A percentile compares a stretch with the other conserved stretches of the same genome.
These are phyloP conservation scores for Liopterus haemorrhoidalis DNA, from an alignment of 2,888 invertebrate species.

Conservation along the genomic window DNA sequence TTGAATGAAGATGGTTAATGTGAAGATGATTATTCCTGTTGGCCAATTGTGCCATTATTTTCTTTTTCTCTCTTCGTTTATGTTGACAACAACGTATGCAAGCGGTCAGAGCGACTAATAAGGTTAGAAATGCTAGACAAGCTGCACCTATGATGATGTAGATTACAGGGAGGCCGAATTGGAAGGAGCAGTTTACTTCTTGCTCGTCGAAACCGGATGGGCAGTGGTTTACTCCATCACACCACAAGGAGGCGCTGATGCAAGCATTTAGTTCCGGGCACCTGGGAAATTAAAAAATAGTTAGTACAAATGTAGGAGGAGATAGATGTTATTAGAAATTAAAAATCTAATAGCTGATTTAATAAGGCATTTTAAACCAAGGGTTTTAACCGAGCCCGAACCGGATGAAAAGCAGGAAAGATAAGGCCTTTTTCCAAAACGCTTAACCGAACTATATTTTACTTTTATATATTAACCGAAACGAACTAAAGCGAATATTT, in stretches of 20 bases:
- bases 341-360: slow-evolving; percentile 22
- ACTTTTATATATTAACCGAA: too few relatives aligned
- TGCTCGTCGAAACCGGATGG: slow-evolving; percentile 78
- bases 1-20: slow-evolving; percentile 55
- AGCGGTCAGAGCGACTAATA: slow-evolving; percentile 56
- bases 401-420: too few relatives aligned
- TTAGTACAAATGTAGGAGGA: slow-evolving; percentile 14
- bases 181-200: slow-evolving; percentile 67
- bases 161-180: slow-evolving; percentile 60
- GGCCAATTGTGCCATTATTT: slow-evolving; percentile 55
- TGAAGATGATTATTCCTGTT: slow-evolving; percentile 49
- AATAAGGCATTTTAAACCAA: too few relatives aligned
- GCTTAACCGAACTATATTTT: too few relatives aligned
- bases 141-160: slow-evolving; percentile 62
- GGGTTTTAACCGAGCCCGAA: too few relatives aligned
- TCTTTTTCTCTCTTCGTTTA: slow-evolving; percentile 52
- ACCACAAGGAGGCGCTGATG: slow-evolving; percentile 72
- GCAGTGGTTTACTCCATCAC: slow-evolving; percentile 72
- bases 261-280: slow-evolving; percentile 78
- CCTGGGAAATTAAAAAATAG: slow-evolving; percentile 43
- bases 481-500: too few relatives aligned
- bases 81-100: slow-evolving; percentile 54
- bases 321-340: slow-evolving; percentile 18
- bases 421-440: too few relatives aligned
- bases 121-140: slow-evolving; percentile 54